Evolutionary conservation across 1,140 invertebrate genomes (phyloP).

Genomic region (Hypothenemus hampei): DNA sequence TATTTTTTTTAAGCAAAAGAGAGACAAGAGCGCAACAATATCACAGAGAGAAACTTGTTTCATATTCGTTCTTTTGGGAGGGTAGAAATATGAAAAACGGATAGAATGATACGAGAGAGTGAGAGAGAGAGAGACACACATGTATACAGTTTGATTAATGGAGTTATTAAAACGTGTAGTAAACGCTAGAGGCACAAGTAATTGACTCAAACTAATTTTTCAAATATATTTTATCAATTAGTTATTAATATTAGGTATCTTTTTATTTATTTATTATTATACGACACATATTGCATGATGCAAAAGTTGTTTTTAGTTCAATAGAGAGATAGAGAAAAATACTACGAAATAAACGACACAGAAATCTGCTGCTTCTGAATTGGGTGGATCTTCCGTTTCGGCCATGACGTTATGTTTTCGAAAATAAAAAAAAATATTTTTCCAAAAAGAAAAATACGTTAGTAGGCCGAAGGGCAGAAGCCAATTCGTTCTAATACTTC

Average conservation of each 20-base stretch:
- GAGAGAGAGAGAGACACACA: slow-evolving; percentile 24
- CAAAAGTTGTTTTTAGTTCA: slow-evolving; percentile 32
- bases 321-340: slow-evolving; percentile 25
- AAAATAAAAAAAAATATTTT: no score
- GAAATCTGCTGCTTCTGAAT: slow-evolving; percentile 30
- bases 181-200: slow-evolving; percentile 46
- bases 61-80: not conserved
- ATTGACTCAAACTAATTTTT: slow-evolving; percentile 46
- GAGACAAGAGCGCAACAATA: slow-evolving; percentile 11
- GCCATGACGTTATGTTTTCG: no score
- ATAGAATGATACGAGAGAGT: slow-evolving; percentile 13
- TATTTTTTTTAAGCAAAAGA: not conserved
- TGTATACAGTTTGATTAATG: slow-evolving; percentile 34
- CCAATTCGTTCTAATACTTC: slow-evolving; percentile 35
- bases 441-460: no score
- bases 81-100: not conserved
- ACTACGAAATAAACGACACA: slow-evolving; percentile 42
- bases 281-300: slow-evolving; percentile 44
- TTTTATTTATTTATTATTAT: slow-evolving; percentile 25
- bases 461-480: no score
- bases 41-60: slow-evolving; percentile 39
- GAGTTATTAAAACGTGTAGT: slow-evolving; percentile 44
- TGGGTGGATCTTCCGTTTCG: no score
- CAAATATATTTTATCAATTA: slow-evolving; percentile 27
- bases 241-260: slow-evolving; percentile 18